Percentiles rank a stretch among this genome's conserved stretches.
Conservation (phyloP, 2,888 invertebrate species). For the Formica aserva region DNA sequence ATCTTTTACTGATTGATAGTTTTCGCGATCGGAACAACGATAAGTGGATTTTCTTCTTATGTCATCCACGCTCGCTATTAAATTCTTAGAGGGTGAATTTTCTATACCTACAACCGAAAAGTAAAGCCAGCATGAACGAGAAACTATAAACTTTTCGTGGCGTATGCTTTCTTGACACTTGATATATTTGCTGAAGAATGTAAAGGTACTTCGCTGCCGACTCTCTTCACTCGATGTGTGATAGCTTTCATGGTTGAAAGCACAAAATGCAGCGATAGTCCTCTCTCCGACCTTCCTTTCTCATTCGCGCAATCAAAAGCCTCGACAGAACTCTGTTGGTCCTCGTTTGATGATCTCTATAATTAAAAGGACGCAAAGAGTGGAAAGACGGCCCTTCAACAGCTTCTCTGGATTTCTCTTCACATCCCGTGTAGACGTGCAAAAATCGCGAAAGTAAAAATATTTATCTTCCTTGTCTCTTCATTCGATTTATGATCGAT, state of each 20-base stretch:
- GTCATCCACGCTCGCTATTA: neutral
- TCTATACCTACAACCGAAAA: neutral
- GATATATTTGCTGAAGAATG: conserved; percentile 10
- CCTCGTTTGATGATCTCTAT: conserved; percentile 25
- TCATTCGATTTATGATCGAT: conserved; percentile 28
- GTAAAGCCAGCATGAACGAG: neutral
- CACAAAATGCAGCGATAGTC: conserved; percentile 9
- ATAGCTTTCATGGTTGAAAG: conserved; percentile 31
- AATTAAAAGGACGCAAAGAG: conserved; percentile 33
- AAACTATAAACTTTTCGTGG: neutral
- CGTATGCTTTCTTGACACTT: neutral
- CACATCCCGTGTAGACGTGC: neutral
- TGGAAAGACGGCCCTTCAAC: conserved; percentile 1
- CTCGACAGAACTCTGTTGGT: conserved; percentile 3
- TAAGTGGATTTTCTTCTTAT: neutral
- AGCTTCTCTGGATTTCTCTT: neutral
- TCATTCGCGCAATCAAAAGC: neutral
- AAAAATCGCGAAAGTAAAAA: neutral
- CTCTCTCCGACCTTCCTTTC: neutral
- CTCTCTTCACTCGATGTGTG: neutral
- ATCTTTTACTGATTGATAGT: conserved; percentile 18
- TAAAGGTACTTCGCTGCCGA: neutral
- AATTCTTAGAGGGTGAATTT: neutral
- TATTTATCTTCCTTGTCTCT: neutral
- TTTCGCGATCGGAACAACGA: conserved; percentile 16